Conservation (phyloP, 2,888 invertebrate genomes). For the Oithona nana region DNA sequence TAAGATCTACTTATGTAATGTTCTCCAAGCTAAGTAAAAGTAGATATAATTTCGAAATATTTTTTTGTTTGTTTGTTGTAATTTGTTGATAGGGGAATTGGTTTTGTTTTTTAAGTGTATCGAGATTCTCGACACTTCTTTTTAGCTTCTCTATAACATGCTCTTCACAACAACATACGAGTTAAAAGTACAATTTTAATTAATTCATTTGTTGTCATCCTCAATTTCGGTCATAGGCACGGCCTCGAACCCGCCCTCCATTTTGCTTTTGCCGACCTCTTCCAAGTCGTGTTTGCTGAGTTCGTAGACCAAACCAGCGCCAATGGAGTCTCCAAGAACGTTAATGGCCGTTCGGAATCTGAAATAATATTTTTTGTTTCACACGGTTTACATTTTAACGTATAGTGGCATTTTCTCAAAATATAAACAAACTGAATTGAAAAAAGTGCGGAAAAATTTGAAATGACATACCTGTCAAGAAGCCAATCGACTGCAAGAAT, state of each 20-base stretch:
- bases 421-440: not conserved
- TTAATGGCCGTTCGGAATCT: constrained; percentile 60
- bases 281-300: constrained; percentile 53
- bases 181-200: no score
- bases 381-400: not conserved
- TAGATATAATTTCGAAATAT: no score
- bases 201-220: no score
- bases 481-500: constrained; percentile 84
- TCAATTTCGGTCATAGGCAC: constrained; percentile 16
- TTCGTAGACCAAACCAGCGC: constrained; percentile 72
- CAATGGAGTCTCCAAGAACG: constrained; percentile 83
- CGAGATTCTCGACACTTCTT: no score
- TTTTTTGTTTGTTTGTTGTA: no score
- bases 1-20: no score
- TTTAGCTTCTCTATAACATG: no score
- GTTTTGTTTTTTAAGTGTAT: no score
- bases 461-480: constrained; percentile 29
- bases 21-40: no score
- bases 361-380: no score
- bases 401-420: not conserved
- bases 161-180: no score
- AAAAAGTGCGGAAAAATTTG: not conserved
- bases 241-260: constrained; percentile 15
- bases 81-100: no score
- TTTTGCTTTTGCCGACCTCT: constrained; percentile 22